Percentiles rank a stretch among this genome's conserved stretches.
Conservation (phyloP, 2,888 invertebrate species). For the Oasisia sp. region DNA sequence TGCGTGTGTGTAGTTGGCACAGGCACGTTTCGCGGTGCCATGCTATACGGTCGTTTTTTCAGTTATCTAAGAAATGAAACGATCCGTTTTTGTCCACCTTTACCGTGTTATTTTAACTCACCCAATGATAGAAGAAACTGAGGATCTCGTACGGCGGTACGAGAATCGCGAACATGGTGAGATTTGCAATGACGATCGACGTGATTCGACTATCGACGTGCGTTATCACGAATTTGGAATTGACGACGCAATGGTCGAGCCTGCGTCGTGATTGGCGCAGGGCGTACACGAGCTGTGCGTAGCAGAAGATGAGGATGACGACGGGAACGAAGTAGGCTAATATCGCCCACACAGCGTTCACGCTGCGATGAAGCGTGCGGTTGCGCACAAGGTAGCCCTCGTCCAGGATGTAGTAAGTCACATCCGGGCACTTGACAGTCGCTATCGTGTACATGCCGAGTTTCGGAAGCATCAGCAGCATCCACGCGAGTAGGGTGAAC, state of each 20-base stretch:
- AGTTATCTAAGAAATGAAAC: no score
- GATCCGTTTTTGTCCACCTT: no score
- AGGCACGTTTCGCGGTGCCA: no score
- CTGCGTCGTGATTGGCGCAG: constrained; percentile 52
- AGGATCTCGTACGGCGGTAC: constrained; percentile 58
- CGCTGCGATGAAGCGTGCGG: not conserved
- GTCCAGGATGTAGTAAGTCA: no score
- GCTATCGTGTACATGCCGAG: no score
- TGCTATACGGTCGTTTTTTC: no score
- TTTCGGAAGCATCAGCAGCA: no score
- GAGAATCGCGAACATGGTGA: constrained; percentile 55
- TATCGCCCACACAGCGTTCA: constrained; percentile 48
- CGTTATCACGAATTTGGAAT: constrained; percentile 38
- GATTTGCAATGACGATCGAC: constrained; percentile 53
- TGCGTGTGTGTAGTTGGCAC: no score
- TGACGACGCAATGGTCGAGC: constrained; percentile 42
- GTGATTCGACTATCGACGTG: constrained; percentile 52
- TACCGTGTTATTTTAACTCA: no score
- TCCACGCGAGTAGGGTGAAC: no score
- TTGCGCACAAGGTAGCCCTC: not conserved
- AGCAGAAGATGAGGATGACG: constrained; percentile 52
- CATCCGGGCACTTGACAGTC: no score
- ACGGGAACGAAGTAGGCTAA: constrained; percentile 57
- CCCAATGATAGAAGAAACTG: constrained; percentile 42
- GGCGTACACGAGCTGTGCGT: constrained; percentile 53